Conservation (phyloP, 2,888 invertebrate species). For the Tortricodes alternella region DNA sequence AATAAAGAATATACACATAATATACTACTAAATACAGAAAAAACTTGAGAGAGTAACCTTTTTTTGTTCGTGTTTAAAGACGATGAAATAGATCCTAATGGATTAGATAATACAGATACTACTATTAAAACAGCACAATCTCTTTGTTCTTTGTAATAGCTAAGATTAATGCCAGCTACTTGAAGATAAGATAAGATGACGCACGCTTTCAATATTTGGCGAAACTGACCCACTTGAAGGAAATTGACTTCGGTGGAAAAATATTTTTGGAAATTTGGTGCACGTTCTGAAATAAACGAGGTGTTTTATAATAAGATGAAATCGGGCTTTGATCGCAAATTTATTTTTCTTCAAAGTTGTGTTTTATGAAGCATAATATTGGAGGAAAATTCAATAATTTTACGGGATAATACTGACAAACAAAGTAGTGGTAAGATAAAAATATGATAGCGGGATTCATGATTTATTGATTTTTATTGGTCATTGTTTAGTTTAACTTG, state of each 20-base stretch:
- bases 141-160: slow-evolving; percentile 20
- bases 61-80: not conserved
- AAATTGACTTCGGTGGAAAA: not conserved
- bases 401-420: too few relatives aligned
- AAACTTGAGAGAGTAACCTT: too few relatives aligned
- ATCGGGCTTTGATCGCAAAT: not conserved
- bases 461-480: too few relatives aligned
- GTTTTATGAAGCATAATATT: not conserved
- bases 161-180: slow-evolving; percentile 4
- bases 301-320: not conserved
- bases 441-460: too few relatives aligned
- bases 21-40: too few relatives aligned
- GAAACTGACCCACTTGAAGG: slow-evolving; percentile 7
- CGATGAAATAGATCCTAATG: not conserved
- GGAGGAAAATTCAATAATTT: too few relatives aligned
- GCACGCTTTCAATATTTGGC: not conserved
- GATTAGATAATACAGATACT: slow-evolving; percentile 6
- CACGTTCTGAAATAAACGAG: slow-evolving; percentile 1
- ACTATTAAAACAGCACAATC: not conserved
- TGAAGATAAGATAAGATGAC: slow-evolving; percentile 22
- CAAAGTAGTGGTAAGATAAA: too few relatives aligned
- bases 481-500: too few relatives aligned
- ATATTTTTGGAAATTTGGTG: not conserved
- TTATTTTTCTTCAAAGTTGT: not conserved
- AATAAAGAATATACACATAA: too few relatives aligned